Evolutionary conservation across 2,888 invertebrate genomes (phyloP), one percentile per base, ranked within the genome.

Genomic region (Dynastes maya): DNA sequence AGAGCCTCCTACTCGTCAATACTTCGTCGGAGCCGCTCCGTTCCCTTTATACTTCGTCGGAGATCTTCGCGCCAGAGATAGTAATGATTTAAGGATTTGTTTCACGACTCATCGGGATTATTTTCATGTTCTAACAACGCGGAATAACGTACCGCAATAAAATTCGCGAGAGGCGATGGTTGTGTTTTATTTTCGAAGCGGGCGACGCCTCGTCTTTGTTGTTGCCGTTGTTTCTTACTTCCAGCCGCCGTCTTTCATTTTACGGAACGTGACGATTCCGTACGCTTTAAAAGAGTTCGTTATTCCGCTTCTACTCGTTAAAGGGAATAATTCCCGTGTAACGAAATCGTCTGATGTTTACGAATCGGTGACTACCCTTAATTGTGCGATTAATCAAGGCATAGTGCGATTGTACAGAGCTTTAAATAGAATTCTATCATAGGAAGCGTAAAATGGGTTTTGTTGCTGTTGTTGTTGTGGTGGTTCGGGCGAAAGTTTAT

Each of bases 31-130:
- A 32, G 32, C 9, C 37, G 32, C 63, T 63, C 11, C 63, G 13
- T 9, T 32, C 8, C 4, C 63, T 63, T 37, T 37, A 37, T 37
- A 16, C 55, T 58, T 27, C 55, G 6, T 29, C 32, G 1, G 63
- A 29, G 61, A 11, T 11, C 63, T 32, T 63, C n/a, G 63, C 63
- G 4, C 32, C 29, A 13, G 63, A 1, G 29, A 51, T 32, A 2
- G 68, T 68, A 68, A 68, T 68, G 68, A 68, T 51, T 68, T 68
- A 68, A 68, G 68, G 68, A 68, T 68, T 68, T 68, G 68, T 68
- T 68, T 68, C 68, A 68, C 68, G 68, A 68, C 51, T 68, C 68
- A 68, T 68, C 68, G 68, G 51, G 51, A 68, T 68, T 68, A 68
- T 68, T 68, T 68, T 51, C 51, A 68, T 51, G 68, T 51, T 68